Base-by-base conservation (phyloP, 2,113 vertebrate species). In the Thunnus maccoyii region DNA sequence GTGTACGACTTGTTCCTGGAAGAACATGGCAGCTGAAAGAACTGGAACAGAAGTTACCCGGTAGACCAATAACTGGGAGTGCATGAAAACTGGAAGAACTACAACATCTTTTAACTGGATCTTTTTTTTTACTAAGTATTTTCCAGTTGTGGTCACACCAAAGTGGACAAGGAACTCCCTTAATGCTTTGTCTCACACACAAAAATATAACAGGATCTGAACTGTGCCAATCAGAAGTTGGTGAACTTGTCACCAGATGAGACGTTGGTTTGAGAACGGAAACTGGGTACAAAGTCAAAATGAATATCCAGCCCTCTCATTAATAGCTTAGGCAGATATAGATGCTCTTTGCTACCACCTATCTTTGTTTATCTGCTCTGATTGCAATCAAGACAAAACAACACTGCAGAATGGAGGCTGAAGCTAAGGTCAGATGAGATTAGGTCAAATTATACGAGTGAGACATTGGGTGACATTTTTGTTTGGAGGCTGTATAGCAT, bases 111-210 rank as follows among this genome's bases (percentile, higher is more conserved):
- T 47, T 55, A 55, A 3, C 22, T 18, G 6, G 47, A 44, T 22
- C 12, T 30, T 20, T 30, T 56, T 22, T 18, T 72, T 72, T 30
- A 22, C 30, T 5, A 18, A 27, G 20, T 57, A 41, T 16, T 55
- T 68, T 72, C 25, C 51, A 27, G n/a, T 58, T 69, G 13, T 58
- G 27, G 41, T 54, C 18, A 64, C 63, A 78, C 58, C 15, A 52
- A 81, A 78, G 61, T 32, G 11, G 2, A 46, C 54, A 3, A 47
- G 12, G 17, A 82, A 22, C 22, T 67, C 18, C 52, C 76, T 68
- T 36, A 58, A 44, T 16, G 4, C 20, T 6, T 22, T 47, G 1
- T 41, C 36, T 14, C 76, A 58, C 52, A 72, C n/a, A 68, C 46
- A 51, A 32, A 4, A 66, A 64, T 30, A 22, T 15, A 51, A 68